Evolutionary conservation across 1,140 invertebrate species (phyloP).

Genomic region (Zaprionus inermis): DNA sequence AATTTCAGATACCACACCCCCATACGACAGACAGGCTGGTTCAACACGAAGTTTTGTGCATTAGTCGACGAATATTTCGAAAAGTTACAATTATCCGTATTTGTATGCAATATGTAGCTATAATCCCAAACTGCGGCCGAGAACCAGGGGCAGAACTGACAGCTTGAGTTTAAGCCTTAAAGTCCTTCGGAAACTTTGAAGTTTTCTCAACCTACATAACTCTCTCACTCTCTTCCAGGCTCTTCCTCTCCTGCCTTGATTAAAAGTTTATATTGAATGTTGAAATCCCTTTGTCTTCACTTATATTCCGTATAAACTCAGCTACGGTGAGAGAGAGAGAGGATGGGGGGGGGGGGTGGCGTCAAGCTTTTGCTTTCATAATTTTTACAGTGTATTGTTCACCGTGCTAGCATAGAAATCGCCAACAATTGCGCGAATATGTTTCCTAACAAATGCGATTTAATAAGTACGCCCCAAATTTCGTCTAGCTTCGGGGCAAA

Average conservation of each 20-base stretch:
- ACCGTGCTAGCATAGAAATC: background rate
- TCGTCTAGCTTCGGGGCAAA: background rate
- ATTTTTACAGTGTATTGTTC: background rate
- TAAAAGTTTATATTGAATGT: constrained; percentile 5
- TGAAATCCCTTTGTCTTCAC: background rate
- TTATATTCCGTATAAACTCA: background rate
- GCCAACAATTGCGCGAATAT: constrained; percentile 7
- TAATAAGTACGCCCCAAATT: constrained; percentile 2
- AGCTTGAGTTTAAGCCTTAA: background rate
- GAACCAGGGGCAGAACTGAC: background rate
- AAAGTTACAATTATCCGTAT: background rate
- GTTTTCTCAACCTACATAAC: background rate
- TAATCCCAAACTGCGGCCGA: background rate
- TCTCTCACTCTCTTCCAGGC: background rate
- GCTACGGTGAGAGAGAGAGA: too few species aligned
- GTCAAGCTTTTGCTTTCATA: background rate
- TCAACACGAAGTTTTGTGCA: background rate
- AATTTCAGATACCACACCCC: background rate
- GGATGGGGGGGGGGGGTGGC: background rate
- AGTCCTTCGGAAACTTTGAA: background rate
- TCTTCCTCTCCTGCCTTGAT: background rate
- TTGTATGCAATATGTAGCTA: background rate
- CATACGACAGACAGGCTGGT: background rate
- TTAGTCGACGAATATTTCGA: background rate
- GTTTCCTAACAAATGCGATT: constrained; percentile 5